Base-by-base conservation (phyloP, 2,113 vertebrate species). In the Hyaena hyaena region DNA sequence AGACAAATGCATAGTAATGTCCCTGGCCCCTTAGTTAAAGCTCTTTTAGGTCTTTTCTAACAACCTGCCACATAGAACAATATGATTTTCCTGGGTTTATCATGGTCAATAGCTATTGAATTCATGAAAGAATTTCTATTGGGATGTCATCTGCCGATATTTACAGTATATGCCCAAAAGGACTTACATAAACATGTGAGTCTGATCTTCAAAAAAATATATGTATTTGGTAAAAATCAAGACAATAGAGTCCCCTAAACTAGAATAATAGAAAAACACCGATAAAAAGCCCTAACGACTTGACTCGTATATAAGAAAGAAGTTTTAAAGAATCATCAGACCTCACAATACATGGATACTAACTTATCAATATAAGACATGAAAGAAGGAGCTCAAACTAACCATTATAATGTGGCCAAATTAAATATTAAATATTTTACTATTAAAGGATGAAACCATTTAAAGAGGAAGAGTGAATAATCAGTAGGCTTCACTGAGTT, bases 11-110 rank as follows among this genome's bases (percentile, higher is more conserved):
- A 93, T 97, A 96, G 96, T 96, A 92, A 96, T 97, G 98, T 98
- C 98, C 98, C 98, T 98, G 98, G 98, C 98, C 98, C 73, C 97
- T 97, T 97, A 95, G 91, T 93, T 98, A 97, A 73, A 84, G 77
- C 94, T 95, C 71, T 98, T 90, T 96, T 95, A 97, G 95, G 66
- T 97, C 73, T 50, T 96, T 95, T 98, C 96, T 97, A 92, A 96
- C 94, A 98, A 96, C 28, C 55, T 93, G 85, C 85, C 63, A 55
- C 85, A 73, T 76, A 84, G 95, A 98, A 98, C 95, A 98, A 95
- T 96, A 76, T 85, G 68, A 97, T 95, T 94, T 97, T 85, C 88
- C 90, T 89, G 39, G 76, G 82, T 96, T 97, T 98, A 95, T 96
- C 96, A 97, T 93, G 86, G 87, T 93, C 88, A 95, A 92, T 80